These are phyloP conservation scores for Patiria pectinifera DNA, from an alignment of 53 echinoderm and acorn worm genomes.

Conservation along the genomic window DNA sequence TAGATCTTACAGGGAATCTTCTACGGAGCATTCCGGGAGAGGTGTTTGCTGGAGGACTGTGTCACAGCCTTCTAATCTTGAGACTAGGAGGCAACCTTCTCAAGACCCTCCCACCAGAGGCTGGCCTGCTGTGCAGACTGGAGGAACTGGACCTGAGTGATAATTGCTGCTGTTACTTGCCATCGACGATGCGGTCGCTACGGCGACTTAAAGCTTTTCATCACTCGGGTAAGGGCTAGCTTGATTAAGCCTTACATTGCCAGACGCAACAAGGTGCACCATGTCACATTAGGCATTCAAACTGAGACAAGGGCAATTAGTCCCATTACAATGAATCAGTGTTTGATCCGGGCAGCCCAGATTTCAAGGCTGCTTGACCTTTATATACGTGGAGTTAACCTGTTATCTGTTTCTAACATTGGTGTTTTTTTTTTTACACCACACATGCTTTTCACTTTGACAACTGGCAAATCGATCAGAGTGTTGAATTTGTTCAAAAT, in stretches of 20 bases:
- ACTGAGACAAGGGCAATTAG: too few species aligned
- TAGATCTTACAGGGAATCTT: slow-evolving; percentile 54
- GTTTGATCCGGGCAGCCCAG: too few species aligned
- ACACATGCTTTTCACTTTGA: too few species aligned
- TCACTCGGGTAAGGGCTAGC: slow-evolving; percentile 36
- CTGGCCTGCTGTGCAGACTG: slow-evolving; percentile 36
- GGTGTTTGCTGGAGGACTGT: slow-evolving; percentile 31
- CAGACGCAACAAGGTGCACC: neutral
- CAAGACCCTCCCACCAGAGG: slow-evolving; percentile 53
- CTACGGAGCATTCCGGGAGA: slow-evolving; percentile 51
- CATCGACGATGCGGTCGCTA: slow-evolving; percentile 42
- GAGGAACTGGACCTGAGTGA: slow-evolving; percentile 61
- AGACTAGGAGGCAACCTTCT: slow-evolving; percentile 56
- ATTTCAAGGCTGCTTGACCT: too few species aligned
- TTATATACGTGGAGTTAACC: too few species aligned
- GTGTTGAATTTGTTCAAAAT: too few species aligned
- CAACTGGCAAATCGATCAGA: too few species aligned
- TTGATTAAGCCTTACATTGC: neutral
- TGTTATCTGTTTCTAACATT: too few species aligned
- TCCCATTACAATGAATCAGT: too few species aligned
- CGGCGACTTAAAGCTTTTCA: slow-evolving; percentile 64
- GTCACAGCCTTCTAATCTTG: slow-evolving; percentile 30
- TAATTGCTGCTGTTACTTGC: slow-evolving; percentile 48
- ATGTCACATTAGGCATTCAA: too few species aligned
- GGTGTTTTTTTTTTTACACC: too few species aligned